Evolutionary conservation across 2,888 invertebrate genomes (phyloP).

Genomic region (Cheilosia urbana): DNA sequence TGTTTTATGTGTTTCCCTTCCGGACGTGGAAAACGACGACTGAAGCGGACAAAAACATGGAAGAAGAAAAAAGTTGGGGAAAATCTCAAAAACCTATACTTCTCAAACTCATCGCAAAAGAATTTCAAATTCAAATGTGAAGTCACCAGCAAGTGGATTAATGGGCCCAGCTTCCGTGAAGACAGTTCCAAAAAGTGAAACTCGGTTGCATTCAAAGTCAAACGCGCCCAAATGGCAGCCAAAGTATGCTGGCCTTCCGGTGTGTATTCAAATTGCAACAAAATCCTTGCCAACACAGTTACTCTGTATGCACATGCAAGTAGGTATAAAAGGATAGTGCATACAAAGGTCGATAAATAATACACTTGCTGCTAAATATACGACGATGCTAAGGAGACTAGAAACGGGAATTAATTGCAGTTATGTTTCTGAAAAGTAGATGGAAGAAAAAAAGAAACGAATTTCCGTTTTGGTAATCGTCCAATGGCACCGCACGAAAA

Average conservation of each 20-base stretch:
- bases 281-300: slow-evolving; percentile 48
- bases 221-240: slow-evolving; percentile 69
- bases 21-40: slow-evolving; percentile 62
- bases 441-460: neutral
- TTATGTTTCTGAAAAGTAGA: slow-evolving; percentile 62
- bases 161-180: slow-evolving; percentile 67
- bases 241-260: slow-evolving; percentile 51
- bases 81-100: slow-evolving; percentile 23
- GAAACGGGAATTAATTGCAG: slow-evolving; percentile 67
- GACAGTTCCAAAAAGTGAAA: slow-evolving; percentile 62
- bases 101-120: slow-evolving; percentile 36
- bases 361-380: slow-evolving; percentile 66
- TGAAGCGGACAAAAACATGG: slow-evolving; percentile 6
- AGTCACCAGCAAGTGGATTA: slow-evolving; percentile 31
- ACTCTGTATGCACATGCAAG: slow-evolving; percentile 11
- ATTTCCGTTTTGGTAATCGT: slow-evolving; percentile 72
- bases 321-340: neutral
- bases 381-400: slow-evolving; percentile 47
- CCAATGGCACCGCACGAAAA: slow-evolving; percentile 41
- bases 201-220: slow-evolving; percentile 53
- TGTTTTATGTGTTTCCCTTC: slow-evolving; percentile 60
- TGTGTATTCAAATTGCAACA: slow-evolving; percentile 61
- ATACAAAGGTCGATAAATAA: slow-evolving; percentile 68
- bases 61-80: neutral
- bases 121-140: slow-evolving; percentile 62